These are phyloP conservation scores for Nomada flava DNA, from an alignment of 2,888 invertebrate genomes.

Conservation along the genomic window DNA sequence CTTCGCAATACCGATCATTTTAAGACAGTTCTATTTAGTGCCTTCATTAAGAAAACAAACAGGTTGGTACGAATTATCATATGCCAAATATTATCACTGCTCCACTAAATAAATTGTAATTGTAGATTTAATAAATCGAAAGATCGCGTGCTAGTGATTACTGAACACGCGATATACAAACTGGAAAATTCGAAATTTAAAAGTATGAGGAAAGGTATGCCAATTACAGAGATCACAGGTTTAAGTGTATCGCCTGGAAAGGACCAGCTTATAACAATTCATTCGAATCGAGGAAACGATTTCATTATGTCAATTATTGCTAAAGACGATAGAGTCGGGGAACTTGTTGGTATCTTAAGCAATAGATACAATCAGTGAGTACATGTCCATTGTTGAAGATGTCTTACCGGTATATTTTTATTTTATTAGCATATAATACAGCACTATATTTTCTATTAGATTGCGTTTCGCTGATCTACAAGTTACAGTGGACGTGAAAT, in stretches of 20 bases:
- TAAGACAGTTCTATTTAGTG: slow-evolving; percentile 84
- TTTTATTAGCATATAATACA: background rate
- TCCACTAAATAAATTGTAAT: slow-evolving; percentile 4
- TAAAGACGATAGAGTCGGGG: slow-evolving; percentile 92
- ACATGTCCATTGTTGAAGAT: background rate
- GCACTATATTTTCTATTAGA: slow-evolving; percentile 84
- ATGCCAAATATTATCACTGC: background rate
- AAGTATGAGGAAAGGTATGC: slow-evolving; percentile 93
- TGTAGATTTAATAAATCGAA: slow-evolving; percentile 90
- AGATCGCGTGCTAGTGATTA: slow-evolving; percentile 94
- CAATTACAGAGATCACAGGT: slow-evolving; percentile 92
- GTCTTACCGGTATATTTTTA: background rate
- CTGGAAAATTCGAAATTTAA: slow-evolving; percentile 94
- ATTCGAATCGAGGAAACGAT: slow-evolving; percentile 95
- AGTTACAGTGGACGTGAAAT: slow-evolving; percentile 90
- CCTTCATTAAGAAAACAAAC: slow-evolving; percentile 81
- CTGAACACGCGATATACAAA: slow-evolving; percentile 94
- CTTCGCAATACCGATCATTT: slow-evolving; percentile 89
- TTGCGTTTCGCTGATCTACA: slow-evolving; percentile 89
- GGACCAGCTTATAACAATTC: slow-evolving; percentile 95
- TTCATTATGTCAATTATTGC: slow-evolving; percentile 91
- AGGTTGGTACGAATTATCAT: slow-evolving; percentile 66
- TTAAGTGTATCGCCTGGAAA: slow-evolving; percentile 93
- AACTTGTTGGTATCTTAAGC: slow-evolving; percentile 93
- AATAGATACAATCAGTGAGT: slow-evolving; percentile 92